Conservation (phyloP, 2,113 vertebrate species). For the Puma concolor region DNA sequence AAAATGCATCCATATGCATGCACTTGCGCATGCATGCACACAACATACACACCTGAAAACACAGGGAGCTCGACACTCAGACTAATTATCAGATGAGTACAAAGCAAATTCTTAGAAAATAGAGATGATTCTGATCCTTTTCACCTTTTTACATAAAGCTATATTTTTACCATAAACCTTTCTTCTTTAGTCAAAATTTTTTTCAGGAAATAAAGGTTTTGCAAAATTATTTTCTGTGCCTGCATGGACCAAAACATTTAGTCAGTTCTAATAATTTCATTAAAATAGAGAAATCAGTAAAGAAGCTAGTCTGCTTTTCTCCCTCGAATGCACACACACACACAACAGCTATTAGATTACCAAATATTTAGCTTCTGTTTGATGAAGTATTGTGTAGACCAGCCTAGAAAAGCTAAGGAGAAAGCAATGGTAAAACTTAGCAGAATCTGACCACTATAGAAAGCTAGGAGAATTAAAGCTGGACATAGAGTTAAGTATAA, state of each 20-base stretch:
- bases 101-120: neutral
- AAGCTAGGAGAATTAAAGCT: slow-evolving; percentile 20
- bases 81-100: neutral
- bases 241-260: neutral
- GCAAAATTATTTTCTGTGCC: neutral
- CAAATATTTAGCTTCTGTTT: neutral
- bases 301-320: neutral
- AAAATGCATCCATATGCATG: neutral
- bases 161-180: neutral
- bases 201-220: slow-evolving; percentile 17
- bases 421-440: slow-evolving; percentile 11
- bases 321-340: neutral
- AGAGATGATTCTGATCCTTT: neutral
- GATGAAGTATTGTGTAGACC: neutral
- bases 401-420: slow-evolving; percentile 22
- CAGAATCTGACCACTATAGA: neutral
- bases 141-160: neutral
- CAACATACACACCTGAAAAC: neutral
- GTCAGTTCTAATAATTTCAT: neutral
- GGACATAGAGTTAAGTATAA: neutral
- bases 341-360: neutral
- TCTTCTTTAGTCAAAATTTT: neutral
- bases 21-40: fast-evolving
- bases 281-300: neutral
- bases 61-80: neutral